phyloP scores from a whole-genome alignment of 2,888 invertebrate genomes.

The Metalampra italica region DNA sequence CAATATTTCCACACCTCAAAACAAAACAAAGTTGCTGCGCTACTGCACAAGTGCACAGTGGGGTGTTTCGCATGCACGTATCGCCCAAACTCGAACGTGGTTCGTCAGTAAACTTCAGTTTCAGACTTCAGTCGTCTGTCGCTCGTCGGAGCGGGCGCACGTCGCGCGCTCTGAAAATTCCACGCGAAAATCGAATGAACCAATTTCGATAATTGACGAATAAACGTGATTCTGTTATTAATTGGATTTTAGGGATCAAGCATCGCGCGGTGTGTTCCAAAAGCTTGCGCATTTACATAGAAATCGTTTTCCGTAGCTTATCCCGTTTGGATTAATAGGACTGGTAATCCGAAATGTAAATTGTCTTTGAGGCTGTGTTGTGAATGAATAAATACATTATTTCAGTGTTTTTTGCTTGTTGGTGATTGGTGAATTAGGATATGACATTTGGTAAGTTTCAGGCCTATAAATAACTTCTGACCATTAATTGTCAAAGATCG shows the following conservation, averaged over 20 bases:
- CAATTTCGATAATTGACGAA: slow-evolving; percentile 20
- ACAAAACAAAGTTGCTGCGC: slow-evolving; percentile 4
- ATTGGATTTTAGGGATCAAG: slow-evolving; percentile 19
- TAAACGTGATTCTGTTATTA: slow-evolving; percentile 23
- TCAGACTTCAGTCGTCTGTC: slow-evolving; percentile 8
- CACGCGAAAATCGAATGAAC: slow-evolving; percentile 6
- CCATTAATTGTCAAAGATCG: too few species aligned
- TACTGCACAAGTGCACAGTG: slow-evolving; percentile 10
- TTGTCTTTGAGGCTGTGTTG: slow-evolving; percentile 14
- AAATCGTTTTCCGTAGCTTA: slow-evolving; percentile 21
- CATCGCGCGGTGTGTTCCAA: slow-evolving; percentile 15
- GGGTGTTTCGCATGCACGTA: slow-evolving; percentile 3
- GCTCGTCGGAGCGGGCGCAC: slow-evolving; percentile 9
- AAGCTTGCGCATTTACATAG: slow-evolving; percentile 23
- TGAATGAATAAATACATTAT: slow-evolving; percentile 10
- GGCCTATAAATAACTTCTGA: too few species aligned
- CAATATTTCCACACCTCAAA: slow-evolving; percentile 5
- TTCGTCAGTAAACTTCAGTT: slow-evolving; percentile 5
- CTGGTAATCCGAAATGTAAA: slow-evolving; percentile 13
- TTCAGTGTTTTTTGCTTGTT: slow-evolving; percentile 1
- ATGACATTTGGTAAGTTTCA: slow-evolving; percentile 6
- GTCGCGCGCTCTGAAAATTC: slow-evolving; percentile 3
- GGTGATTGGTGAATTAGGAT: slow-evolving; percentile 5
- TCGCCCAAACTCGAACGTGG: slow-evolving; percentile 3
- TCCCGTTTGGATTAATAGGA: slow-evolving; percentile 13